Evolutionary conservation across 35 echinoderm and acorn worm genomes (phyloP).

Genomic region (Lytechinus variegatus): DNA sequence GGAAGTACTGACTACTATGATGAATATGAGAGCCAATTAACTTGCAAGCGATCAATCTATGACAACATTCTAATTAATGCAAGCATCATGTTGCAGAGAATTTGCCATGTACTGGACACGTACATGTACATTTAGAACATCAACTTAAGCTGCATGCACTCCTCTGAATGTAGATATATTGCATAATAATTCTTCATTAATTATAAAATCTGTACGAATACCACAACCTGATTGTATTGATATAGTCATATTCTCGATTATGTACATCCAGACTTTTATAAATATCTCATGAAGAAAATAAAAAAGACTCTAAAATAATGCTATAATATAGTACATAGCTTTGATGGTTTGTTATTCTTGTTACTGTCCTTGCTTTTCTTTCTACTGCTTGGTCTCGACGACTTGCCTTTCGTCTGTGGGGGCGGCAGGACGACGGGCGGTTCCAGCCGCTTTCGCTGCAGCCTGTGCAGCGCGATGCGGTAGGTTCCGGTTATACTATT

Average conservation of each 20-base stretch:
- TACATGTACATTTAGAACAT: not conserved
- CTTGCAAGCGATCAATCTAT: not conserved
- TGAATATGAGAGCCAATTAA: not conserved
- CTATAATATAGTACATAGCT: conserved; percentile 83
- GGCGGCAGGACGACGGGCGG: conserved; percentile 57
- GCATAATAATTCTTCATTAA: conserved; percentile 20
- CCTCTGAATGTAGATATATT: conserved; percentile 25
- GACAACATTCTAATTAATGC: not conserved
- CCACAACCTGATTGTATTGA: not conserved
- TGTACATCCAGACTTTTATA: conserved; percentile 21
- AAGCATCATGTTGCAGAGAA: not conserved
- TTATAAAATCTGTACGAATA: conserved; percentile 36
- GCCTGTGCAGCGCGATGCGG: conserved; percentile 78
- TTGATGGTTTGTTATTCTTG: conserved; percentile 91
- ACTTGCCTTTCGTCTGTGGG: conserved; percentile 45
- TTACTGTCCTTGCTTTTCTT: conserved; percentile 68
- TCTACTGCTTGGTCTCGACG: conserved; percentile 57
- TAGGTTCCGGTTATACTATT: conserved; percentile 98
- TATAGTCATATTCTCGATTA: conserved; percentile 17
- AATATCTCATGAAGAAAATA: not conserved
- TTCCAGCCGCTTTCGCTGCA: conserved; percentile 83
- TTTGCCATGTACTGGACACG: not conserved
- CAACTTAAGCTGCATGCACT: not conserved
- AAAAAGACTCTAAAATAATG: conserved; percentile 28
- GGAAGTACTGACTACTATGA: conserved; percentile 11